phyloP scores from a whole-genome alignment of 2,113 vertebrate species.

The Taxidea taxus region DNA sequence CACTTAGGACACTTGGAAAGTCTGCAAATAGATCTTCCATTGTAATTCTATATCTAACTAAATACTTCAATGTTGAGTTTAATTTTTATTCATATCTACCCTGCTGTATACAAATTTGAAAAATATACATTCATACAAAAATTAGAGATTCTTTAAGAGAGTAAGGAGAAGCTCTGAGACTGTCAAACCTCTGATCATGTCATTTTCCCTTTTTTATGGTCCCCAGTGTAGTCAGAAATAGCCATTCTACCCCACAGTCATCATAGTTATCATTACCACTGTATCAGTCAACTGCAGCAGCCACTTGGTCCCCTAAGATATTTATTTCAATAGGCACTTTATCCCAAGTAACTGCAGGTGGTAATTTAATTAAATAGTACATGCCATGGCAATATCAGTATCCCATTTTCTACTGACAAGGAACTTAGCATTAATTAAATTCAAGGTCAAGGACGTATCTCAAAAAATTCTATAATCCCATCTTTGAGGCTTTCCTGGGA shows the following conservation, averaged over 20 bases:
- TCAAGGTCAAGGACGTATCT: slow-evolving; percentile 22
- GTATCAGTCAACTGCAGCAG: background rate
- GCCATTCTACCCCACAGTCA: background rate
- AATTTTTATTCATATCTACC: background rate
- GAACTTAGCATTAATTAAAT: slow-evolving; percentile 12
- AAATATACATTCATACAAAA: background rate
- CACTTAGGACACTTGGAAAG: background rate
- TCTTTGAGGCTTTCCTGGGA: background rate
- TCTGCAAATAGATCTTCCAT: background rate
- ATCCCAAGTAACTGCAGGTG: background rate
- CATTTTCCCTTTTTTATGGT: background rate
- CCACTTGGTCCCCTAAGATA: background rate
- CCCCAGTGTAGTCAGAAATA: background rate
- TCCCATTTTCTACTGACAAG: background rate
- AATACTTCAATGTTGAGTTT: background rate
- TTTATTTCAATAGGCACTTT: background rate
- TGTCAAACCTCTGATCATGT: background rate
- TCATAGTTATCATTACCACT: background rate
- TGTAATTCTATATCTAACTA: background rate
- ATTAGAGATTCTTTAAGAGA: background rate
- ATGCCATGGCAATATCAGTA: background rate
- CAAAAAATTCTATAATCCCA: slow-evolving; percentile 28
- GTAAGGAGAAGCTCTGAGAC: background rate
- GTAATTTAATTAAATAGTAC: background rate
- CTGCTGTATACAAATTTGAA: background rate